Conservation (phyloP, 2,888 invertebrate genomes). For the Hemithea aestivaria region DNA sequence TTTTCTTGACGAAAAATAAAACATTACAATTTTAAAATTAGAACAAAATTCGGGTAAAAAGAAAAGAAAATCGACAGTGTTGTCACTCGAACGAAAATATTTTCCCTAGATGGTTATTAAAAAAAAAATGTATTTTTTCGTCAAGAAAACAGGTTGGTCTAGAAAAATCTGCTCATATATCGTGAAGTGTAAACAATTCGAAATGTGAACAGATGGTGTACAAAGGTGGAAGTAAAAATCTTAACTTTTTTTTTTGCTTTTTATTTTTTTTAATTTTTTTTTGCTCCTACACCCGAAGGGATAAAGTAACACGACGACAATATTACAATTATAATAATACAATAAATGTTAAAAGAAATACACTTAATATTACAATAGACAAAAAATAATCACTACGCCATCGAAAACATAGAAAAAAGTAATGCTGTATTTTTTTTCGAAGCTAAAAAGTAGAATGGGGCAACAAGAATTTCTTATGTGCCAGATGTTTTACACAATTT, state of each 20-base stretch:
- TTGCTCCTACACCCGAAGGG: slow-evolving; percentile 62
- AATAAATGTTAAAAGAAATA: slow-evolving; percentile 36
- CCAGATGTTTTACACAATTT: neutral
- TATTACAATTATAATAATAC: slow-evolving; percentile 49
- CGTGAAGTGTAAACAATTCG: slow-evolving; percentile 9
- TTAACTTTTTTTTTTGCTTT: slow-evolving; percentile 35
- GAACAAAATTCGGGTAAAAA: too few relatives aligned
- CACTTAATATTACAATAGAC: slow-evolving; percentile 31
- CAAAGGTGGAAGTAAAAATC: slow-evolving; percentile 20
- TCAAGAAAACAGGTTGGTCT: slow-evolving; percentile 1
- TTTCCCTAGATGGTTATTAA: too few relatives aligned
- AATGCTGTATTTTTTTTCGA: slow-evolving; percentile 38
- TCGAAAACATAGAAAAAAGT: slow-evolving; percentile 35
- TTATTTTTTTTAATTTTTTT: slow-evolving; percentile 39
- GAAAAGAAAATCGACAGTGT: too few relatives aligned
- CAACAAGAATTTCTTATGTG: slow-evolving; percentile 34
- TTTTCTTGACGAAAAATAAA: slow-evolving; percentile 5
- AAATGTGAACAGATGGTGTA: slow-evolving; percentile 19
- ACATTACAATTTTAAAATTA: neutral
- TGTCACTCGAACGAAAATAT: too few relatives aligned
- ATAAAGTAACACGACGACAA: slow-evolving; percentile 69
- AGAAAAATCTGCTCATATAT: slow-evolving; percentile 3
- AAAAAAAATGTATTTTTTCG: slow-evolving; percentile 1
- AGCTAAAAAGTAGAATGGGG: slow-evolving; percentile 48
- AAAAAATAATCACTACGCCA: slow-evolving; percentile 47